Evolutionary conservation across 1,140 invertebrate genomes (phyloP).

Genomic region (Steinernema khuongi): DNA sequence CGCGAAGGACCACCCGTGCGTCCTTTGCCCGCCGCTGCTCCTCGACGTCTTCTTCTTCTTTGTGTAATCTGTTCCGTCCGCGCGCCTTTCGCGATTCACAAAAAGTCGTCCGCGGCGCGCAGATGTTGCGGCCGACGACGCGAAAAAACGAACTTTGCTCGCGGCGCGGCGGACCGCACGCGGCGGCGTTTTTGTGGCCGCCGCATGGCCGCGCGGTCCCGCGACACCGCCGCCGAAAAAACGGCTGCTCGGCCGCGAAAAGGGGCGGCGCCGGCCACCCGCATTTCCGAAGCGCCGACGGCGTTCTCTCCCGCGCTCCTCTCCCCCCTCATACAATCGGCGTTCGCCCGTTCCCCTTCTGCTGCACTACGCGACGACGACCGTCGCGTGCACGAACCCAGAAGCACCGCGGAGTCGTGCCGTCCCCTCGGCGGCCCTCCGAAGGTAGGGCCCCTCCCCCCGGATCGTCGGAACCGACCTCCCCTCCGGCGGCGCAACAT

Average conservation of each 20-base stretch:
- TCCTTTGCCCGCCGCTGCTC: not conserved
- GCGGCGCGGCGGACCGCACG: not conserved
- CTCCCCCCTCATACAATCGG: not conserved
- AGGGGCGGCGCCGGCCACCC: not conserved
- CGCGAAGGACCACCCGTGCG: conserved; percentile 1
- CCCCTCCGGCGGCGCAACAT: conserved; percentile 10
- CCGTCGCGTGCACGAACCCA: not conserved
- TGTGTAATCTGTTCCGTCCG: conserved; percentile 8
- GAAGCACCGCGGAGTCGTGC: no score
- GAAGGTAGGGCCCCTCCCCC: conserved; percentile 3
- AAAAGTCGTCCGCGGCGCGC: not conserved
- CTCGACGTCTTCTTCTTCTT: not conserved
- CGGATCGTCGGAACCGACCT: not conserved
- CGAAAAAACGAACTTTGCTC: conserved; percentile 1
- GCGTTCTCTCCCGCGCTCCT: not conserved
- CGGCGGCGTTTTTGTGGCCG: not conserved
- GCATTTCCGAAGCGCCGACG: not conserved
- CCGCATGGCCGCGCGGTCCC: not conserved
- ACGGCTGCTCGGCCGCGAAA: not conserved
- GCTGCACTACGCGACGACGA: not conserved
- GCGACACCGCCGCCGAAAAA: not conserved
- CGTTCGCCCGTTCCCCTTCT: not conserved
- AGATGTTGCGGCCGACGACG: not conserved
- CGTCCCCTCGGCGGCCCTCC: not conserved
- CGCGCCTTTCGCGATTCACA: not conserved